Base-by-base conservation (phyloP, 2,888 invertebrate genomes). In the Euplagia quadripunctaria region DNA sequence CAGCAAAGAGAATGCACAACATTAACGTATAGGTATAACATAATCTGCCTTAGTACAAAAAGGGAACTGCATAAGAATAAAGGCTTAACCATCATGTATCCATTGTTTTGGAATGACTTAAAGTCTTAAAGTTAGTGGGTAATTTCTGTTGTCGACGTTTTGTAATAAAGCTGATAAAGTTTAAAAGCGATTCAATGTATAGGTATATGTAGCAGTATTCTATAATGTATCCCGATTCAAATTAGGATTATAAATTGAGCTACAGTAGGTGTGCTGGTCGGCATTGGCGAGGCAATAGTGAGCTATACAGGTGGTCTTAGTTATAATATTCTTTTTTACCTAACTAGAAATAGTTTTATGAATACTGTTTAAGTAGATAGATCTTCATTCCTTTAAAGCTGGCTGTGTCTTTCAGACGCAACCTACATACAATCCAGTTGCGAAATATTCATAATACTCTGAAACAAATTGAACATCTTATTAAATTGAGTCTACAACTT, bases 291-390 rank as follows among this genome's bases (percentile, higher is more conserved):
- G 93, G 93, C 91, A 91, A 89, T 87, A 88, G 87, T 88, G 90
- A 92, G 90, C 88, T 91, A 85, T 80, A 82, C 82, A 89, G 85
- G 85, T 90, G 90, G 86, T 87, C 87, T 85, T 88, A 90, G 83
- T 86, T 82, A 86, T 85, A 86, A 87, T 84, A 86, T 89, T 87
- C 82, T 87, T 85, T 81, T 87, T 89, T 87, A 91, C 86, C 83
- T 92, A 90, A 89, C 88, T 92, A 90, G 88, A 94, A 91, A 92
- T 94, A 94, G 93, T 91, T 91, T 90, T 90, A 92, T 90, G 93
- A 95, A 95, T 95, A 95, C 95, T 95, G 95, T 94, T 94, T 91
- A 89, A 90, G 90, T 93, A 93, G 92, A 93, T 93, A 95, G 94
- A 94, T 95, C 95, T 93, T 93, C 91, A 87, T 94, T 94, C 94